These are phyloP conservation scores for Augochlora pura DNA, from an alignment of 1,140 invertebrate genomes.

Conservation along the genomic window DNA sequence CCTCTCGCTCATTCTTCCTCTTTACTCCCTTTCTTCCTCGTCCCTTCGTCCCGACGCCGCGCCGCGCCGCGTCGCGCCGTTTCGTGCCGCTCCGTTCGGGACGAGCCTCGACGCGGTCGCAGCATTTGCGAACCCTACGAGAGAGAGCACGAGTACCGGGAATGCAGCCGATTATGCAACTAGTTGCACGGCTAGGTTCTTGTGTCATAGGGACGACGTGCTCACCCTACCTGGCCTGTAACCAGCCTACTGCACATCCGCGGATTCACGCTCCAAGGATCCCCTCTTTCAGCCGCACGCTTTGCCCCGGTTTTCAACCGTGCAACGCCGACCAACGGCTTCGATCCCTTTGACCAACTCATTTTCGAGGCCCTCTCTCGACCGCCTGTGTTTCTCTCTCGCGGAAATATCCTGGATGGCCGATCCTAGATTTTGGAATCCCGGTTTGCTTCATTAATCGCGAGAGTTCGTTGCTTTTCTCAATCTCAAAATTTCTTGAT, in stretches of 20 bases:
- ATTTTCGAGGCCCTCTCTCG: too few species aligned
- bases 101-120: neutral
- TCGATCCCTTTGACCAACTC: too few species aligned
- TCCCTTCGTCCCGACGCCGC: conserved; percentile 15
- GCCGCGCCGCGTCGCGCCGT: neutral
- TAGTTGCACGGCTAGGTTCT: conserved; percentile 74
- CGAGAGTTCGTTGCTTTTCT: too few species aligned
- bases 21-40: neutral
- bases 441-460: too few species aligned
- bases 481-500: too few species aligned
- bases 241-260: conserved; percentile 17
- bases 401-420: too few species aligned
- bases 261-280: conserved; percentile 28
- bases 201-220: conserved; percentile 62
- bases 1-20: neutral
- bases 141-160: conserved; percentile 45
- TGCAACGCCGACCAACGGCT: too few species aligned
- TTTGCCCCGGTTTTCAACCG: neutral
- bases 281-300: conserved; percentile 3
- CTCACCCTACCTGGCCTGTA: conserved; percentile 25
- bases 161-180: conserved; percentile 74
- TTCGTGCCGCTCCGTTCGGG: neutral
- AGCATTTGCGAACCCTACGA: conserved; percentile 25
- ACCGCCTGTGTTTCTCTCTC: too few species aligned
- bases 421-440: too few species aligned